Conservation (phyloP, 2,888 invertebrate genomes). For the Baccha elongata region DNA sequence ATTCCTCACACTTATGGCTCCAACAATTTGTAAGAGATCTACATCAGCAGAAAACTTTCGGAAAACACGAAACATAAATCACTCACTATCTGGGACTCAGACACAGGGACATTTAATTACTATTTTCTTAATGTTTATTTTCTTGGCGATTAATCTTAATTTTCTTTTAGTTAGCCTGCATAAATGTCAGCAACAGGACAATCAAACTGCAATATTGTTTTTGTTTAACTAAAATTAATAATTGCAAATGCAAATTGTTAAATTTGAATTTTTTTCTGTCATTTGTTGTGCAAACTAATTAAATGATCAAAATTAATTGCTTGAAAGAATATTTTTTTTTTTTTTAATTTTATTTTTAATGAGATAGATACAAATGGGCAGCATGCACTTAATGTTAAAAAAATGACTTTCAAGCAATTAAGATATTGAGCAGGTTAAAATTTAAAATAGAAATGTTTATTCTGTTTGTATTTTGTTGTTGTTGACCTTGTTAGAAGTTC, state of each 20-base stretch:
- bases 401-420: too few species aligned
- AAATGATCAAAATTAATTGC: conserved; percentile 22
- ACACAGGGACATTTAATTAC: conserved; percentile 5
- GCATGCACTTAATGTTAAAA: too few species aligned
- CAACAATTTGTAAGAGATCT: conserved; percentile 1
- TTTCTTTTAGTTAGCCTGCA: background rate
- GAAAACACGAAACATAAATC: background rate
- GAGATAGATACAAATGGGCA: background rate
- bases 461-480: too few species aligned
- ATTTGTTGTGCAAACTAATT: conserved; percentile 14
- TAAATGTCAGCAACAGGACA: conserved; percentile 7
- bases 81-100: background rate
- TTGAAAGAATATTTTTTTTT: background rate
- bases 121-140: conserved; percentile 2
- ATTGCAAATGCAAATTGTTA: background rate
- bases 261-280: background rate
- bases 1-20: background rate
- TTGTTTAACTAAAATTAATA: background rate
- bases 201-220: background rate
- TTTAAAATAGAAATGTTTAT: too few species aligned
- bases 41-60: conserved; percentile 16
- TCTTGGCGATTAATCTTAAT: conserved; percentile 10
- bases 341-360: conserved; percentile 1
- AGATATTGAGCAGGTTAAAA: too few species aligned
- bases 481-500: too few species aligned